These are phyloP conservation scores for Megaleporinus macrocephalus DNA, from an alignment of 2,113 vertebrate species.

Conservation along the genomic window DNA sequence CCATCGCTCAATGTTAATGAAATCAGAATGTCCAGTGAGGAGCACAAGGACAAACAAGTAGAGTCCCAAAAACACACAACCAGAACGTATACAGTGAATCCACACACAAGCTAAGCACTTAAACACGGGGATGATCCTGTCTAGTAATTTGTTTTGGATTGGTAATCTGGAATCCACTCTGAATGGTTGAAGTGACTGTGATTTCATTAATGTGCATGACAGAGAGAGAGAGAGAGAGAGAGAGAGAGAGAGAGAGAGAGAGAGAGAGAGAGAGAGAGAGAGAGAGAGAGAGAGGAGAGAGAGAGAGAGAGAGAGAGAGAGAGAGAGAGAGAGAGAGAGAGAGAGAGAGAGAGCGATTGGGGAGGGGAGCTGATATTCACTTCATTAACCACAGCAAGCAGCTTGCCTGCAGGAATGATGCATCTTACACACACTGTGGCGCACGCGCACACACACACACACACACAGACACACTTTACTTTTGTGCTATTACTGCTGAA, in stretches of 20 bases:
- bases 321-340: not conserved
- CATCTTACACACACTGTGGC: slow-evolving; percentile 12
- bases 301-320: not conserved
- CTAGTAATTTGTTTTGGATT: slow-evolving; percentile 3
- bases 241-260: not conserved
- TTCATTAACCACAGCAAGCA: slow-evolving; percentile 30
- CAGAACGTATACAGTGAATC: too few species aligned
- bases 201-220: slow-evolving; percentile 15
- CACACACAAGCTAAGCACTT: too few species aligned
- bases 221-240: not conserved
- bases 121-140: not conserved
- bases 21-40: not conserved
- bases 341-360: not conserved
- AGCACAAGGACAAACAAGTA: not conserved
- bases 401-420: slow-evolving; percentile 35
- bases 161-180: not conserved
- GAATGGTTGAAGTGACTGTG: not conserved
- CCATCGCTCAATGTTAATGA: not conserved
- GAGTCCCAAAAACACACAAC: not conserved
- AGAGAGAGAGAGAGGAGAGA: too few species aligned
- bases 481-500: slow-evolving; percentile 22
- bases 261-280: not conserved
- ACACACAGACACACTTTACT: not conserved
- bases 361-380: slow-evolving; percentile 21
- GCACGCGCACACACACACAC: slow-evolving; percentile 10